Percentiles rank a stretch among this genome's conserved stretches.
These are phyloP conservation scores for Phenacoccus solenopsis DNA, from an alignment of 1,140 invertebrate species.

Conservation along the genomic window DNA sequence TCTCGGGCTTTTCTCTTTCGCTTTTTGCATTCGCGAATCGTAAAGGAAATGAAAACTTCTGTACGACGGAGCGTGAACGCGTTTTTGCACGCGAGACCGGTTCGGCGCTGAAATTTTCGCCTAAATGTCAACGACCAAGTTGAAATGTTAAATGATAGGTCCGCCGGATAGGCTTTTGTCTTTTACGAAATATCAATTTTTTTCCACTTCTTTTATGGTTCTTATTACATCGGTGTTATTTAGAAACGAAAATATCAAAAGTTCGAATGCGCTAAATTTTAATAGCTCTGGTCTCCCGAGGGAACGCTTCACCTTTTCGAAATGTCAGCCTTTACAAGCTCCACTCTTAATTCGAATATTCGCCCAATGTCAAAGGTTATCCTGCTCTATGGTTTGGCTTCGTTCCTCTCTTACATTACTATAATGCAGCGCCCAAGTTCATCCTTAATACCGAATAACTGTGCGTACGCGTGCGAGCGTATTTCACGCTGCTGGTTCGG, in stretches of 20 bases:
- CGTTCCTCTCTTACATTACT: too few relatives aligned
- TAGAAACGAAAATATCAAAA: background rate
- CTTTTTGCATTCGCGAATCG: too few relatives aligned
- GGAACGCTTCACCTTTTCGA: background rate
- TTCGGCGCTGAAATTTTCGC: too few relatives aligned
- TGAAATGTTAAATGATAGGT: background rate
- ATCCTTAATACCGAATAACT: too few relatives aligned
- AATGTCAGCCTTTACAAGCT: background rate
- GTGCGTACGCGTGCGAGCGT: too few relatives aligned
- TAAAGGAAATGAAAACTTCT: background rate
- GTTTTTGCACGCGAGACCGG: background rate
- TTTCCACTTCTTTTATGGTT: background rate
- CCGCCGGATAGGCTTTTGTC: background rate
- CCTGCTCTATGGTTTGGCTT: too few relatives aligned
- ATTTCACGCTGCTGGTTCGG: background rate
- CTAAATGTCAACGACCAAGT: background rate
- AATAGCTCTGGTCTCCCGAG: background rate
- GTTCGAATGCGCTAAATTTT: background rate
- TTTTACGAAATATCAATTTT: background rate
- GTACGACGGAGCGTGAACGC: background rate
- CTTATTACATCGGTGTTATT: background rate
- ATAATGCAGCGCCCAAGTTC: too few relatives aligned
- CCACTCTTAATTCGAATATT: background rate
- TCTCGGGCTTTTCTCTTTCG: too few relatives aligned
- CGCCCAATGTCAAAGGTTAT: conserved; percentile 1